Evolutionary conservation across 2,113 vertebrate species (phyloP), one percentile per base, ranked within the genome.

Genomic region (Turnix velox): DNA sequence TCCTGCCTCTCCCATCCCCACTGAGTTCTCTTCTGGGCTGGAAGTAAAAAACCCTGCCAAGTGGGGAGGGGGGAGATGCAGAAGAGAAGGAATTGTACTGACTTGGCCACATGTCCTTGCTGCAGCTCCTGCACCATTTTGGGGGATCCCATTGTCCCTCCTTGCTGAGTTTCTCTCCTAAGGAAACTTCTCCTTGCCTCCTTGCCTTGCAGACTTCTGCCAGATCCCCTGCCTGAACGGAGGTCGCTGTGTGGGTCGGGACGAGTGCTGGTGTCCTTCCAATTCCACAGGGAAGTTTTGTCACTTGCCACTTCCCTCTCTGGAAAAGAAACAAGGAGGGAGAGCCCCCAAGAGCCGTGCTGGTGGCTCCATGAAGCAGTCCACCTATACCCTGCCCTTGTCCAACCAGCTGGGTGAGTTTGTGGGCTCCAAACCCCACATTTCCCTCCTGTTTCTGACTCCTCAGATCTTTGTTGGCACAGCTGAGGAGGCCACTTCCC

Each of bases 281-380:
- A 98, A 97, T 95, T 99, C 99, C 96, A 99, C 98, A 0, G 99
- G 99, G 13, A 99, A 99, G 96, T 99, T 99, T 97, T 99, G 99
- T 90, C 99, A 99, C 84, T 97, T 99, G 73, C 97, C 98, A 0
- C 42, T 66, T 76, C 95, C 92, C 1, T 81, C 95, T 68, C 93
- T 94, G 39, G 96, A 97, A 94, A 95, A 71, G 61, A 96, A 96
- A 52, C 78, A 95, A 78, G 88, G 71, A 58, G 93, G 84, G 25
- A 94, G 76, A 82, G 39, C 58, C 11, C 62, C 88, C 33, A 97
- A 84, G 82, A 87, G 58, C 20, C 23, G 10, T 1, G 86, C 96
- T 62, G 94, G 96, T 68, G 65, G 93, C 67, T 93, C 97, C 37
- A 68, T 98, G 96, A 98, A 91, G 28, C 98, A 96, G 51, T 99